phyloP scores from a whole-genome alignment of 2,113 vertebrate genomes.

The Rhagologus leucostigma region DNA sequence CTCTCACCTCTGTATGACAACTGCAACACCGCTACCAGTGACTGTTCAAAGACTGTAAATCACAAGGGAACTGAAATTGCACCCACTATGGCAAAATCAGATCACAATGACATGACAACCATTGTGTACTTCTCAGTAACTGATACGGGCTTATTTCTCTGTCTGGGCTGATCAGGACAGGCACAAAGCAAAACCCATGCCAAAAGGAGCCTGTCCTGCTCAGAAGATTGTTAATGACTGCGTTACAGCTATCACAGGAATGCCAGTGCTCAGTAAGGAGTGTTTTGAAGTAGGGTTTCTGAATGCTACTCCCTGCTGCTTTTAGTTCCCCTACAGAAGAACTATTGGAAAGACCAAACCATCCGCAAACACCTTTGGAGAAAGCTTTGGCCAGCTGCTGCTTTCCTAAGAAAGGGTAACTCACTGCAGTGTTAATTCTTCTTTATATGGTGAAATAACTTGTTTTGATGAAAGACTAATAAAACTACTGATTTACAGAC shows the following conservation, averaged over 20 bases:
- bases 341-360: neutral
- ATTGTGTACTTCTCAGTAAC: neutral
- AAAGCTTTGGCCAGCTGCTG: neutral
- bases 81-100: neutral
- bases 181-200: neutral
- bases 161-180: neutral
- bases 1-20: neutral
- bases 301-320: neutral
- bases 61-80: neutral
- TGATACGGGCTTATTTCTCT: neutral
- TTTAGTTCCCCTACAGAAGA: neutral
- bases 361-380: neutral
- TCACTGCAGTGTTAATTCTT: neutral
- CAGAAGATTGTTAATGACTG: neutral
- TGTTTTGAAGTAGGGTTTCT: neutral
- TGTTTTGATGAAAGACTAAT: neutral
- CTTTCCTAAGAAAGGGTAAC: neutral
- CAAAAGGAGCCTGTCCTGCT: neutral
- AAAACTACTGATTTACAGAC: neutral
- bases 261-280: neutral
- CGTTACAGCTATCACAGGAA: neutral
- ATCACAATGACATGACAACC: neutral
- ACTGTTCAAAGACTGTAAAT: neutral
- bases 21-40: rapidly evolving
- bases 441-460: neutral